Evolutionary conservation across 2,888 invertebrate genomes (phyloP).

Genomic region (Volucella bombylans): DNA sequence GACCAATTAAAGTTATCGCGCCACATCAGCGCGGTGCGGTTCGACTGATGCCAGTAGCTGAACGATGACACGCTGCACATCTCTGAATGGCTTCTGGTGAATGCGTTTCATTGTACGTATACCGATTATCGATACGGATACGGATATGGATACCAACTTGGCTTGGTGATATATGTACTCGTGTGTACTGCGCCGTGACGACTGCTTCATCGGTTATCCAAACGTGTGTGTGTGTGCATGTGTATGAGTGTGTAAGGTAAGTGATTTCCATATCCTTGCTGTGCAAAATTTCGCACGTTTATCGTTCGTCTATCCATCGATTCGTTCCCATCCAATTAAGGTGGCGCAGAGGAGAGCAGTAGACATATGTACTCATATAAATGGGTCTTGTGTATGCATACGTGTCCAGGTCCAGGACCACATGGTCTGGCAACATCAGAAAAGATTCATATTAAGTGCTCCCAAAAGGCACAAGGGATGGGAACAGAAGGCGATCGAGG

Average conservation of each 20-base stretch:
- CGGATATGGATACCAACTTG: neutral
- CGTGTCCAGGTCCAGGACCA: slow-evolving; percentile 1
- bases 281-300: slow-evolving; percentile 71
- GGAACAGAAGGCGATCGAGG: neutral
- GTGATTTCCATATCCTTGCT: slow-evolving; percentile 67
- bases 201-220: slow-evolving; percentile 64
- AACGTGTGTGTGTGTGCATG: slow-evolving; percentile 14
- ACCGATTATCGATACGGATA: neutral
- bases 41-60: slow-evolving; percentile 55
- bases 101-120: slow-evolving; percentile 36
- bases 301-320: slow-evolving; percentile 63
- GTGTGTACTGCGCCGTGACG: slow-evolving; percentile 29
- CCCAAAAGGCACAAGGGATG: slow-evolving; percentile 8
- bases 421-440: slow-evolving; percentile 21
- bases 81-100: slow-evolving; percentile 19
- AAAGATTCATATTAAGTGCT: slow-evolving; percentile 52
- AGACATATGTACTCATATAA: no score
- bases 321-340: slow-evolving; percentile 69
- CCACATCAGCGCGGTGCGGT: slow-evolving; percentile 65
- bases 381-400: neutral
- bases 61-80: slow-evolving; percentile 64
- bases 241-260: slow-evolving; percentile 15
- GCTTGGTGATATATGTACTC: slow-evolving; percentile 44
- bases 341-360: neutral
- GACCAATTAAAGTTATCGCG: slow-evolving; percentile 78